Percentiles rank a stretch among this genome's conserved stretches.
Conservation (phyloP, 2,888 invertebrate species). For the Lycophotia porphyrea region DNA sequence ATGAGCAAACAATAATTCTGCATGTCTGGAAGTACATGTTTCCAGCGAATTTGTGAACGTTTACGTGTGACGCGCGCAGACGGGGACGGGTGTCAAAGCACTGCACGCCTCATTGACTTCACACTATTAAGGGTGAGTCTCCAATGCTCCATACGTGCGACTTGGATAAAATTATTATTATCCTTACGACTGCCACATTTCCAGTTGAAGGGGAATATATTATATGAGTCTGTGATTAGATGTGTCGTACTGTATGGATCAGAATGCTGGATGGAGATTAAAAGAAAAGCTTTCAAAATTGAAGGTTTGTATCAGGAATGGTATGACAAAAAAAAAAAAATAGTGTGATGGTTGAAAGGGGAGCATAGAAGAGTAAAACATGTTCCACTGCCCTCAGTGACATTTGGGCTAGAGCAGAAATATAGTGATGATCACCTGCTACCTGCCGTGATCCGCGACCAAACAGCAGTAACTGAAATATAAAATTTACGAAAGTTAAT, state of each 20-base stretch:
- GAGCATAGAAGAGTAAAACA: background rate
- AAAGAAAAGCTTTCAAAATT: background rate
- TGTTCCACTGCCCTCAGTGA: background rate
- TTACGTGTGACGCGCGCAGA: constrained; percentile 34
- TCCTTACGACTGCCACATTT: background rate
- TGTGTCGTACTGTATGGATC: background rate
- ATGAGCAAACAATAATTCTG: constrained; percentile 34
- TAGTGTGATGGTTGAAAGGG: background rate
- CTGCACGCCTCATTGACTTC: constrained; percentile 56
- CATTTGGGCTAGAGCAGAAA: background rate
- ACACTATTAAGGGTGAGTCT: constrained; percentile 46
- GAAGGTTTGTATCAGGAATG: background rate
- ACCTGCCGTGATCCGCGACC: background rate
- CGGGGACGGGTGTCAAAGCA: constrained; percentile 56
- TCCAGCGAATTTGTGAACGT: constrained; percentile 50
- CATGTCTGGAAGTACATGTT: constrained; percentile 21
- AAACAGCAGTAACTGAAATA: too few species aligned
- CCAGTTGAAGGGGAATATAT: background rate
- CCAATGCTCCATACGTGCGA: background rate
- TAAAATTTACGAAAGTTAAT: too few species aligned
- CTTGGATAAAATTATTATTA: background rate
- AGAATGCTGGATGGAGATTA: background rate
- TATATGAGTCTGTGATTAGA: background rate
- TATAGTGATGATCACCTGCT: background rate
- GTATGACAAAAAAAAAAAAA: background rate